phyloP scores from a whole-genome alignment of 2,888 invertebrate species.

The Cantharis nigra region DNA sequence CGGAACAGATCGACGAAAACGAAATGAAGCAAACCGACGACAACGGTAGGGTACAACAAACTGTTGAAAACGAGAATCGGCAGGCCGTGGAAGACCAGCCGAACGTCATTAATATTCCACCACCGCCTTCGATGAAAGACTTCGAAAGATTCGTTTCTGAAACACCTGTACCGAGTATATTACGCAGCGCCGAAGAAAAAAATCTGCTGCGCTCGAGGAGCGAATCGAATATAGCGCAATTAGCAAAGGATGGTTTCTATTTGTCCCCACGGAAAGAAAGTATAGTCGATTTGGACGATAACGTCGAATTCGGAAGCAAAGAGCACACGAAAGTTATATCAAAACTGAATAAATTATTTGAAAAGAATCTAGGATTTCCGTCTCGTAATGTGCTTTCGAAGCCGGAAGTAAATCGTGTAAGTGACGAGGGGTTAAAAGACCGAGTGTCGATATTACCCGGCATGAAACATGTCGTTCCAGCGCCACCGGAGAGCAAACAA shows the following conservation, averaged over 20 bases:
- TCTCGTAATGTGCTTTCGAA: constrained; percentile 26
- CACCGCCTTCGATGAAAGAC: constrained; percentile 30
- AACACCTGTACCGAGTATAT: background rate
- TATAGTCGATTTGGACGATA: constrained; percentile 18
- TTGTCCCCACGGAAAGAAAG: background rate
- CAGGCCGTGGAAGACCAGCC: background rate
- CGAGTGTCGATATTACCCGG: constrained; percentile 1
- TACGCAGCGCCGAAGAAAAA: background rate
- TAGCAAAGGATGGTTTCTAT: background rate
- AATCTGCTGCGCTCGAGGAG: background rate
- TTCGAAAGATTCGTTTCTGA: constrained; percentile 21
- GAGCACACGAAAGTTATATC: constrained; percentile 27
- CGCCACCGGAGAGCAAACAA: background rate
- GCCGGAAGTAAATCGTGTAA: constrained; percentile 18
- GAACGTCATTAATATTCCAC: constrained; percentile 24
- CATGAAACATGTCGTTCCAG: constrained; percentile 2
- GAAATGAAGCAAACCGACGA: background rate
- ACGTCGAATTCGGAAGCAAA: constrained; percentile 32
- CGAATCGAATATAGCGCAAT: background rate
- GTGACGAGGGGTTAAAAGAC: background rate
- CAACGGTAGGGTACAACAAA: background rate
- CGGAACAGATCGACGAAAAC: background rate
- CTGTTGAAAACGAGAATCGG: background rate
- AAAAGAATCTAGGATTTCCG: constrained; percentile 5
- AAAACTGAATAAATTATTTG: constrained; percentile 29